A percentile compares a stretch with the other conserved stretches of the same genome.
Conservation (phyloP, 2,113 vertebrate species). For the Pomatorhinus ruficollis region DNA sequence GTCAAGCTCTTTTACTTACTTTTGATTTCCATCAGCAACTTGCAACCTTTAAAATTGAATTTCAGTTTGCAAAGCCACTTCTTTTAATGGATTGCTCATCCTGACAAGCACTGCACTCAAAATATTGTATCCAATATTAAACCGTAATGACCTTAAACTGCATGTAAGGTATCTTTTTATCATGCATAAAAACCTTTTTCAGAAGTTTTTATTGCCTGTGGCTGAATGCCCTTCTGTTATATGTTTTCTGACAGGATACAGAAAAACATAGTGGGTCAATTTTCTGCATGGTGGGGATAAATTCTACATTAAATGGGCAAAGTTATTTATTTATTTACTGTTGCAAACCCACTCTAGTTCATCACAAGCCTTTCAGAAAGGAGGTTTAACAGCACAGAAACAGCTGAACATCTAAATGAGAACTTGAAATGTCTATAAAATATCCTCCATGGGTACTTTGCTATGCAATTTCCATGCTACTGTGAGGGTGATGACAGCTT, state of each 20-base stretch:
- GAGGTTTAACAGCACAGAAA: not conserved
- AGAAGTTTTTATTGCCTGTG: not conserved
- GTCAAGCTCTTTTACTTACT: slow-evolving; percentile 16
- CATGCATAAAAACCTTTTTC: slow-evolving; percentile 8
- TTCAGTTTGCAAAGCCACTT: slow-evolving; percentile 3
- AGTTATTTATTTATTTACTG: not conserved
- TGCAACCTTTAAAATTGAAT: slow-evolving; percentile 9
- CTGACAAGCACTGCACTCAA: not conserved
- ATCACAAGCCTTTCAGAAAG: not conserved
- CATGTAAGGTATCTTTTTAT: not conserved
- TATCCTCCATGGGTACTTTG: not conserved
- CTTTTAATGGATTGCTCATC: not conserved
- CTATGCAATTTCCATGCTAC: not conserved
- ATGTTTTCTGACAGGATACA: not conserved
- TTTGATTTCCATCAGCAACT: slow-evolving; percentile 22
- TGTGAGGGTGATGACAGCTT: not conserved
- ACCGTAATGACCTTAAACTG: not conserved
- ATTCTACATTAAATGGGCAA: not conserved
- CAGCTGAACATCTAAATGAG: not conserved
- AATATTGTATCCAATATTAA: slow-evolving; percentile 1
- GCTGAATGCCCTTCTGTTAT: not conserved
- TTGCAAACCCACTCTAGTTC: not conserved
- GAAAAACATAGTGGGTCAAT: not conserved
- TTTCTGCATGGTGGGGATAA: not conserved
- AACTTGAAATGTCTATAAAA: not conserved